Base-by-base conservation (phyloP, 2,113 vertebrate species). In the Oncorhynchus mykiss region DNA sequence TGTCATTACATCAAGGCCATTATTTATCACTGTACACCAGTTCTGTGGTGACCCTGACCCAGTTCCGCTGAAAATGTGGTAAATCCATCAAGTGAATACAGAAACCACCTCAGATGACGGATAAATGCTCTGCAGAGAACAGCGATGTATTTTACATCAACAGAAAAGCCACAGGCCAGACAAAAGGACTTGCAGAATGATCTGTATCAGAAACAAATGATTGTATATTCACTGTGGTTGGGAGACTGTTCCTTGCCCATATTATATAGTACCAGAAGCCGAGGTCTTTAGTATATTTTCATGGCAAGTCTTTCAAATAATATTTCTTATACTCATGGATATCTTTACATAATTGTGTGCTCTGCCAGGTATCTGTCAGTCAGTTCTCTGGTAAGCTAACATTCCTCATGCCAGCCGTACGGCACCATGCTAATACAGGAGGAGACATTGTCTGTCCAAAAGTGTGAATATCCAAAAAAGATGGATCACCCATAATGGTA, bases 101-200 rank as follows among this genome's bases (percentile, higher is more conserved):
- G 39, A 74, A 73, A 24, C 39, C 8, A 9, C 45, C 80, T 73
- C 75, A 77, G 76, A 89, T 76, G 89, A 87, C 71, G 73, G 75
- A 78, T 74, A 73, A 85, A 68, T 78, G 70, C 80, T 82, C 76
- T 80, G 84, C 67, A 76, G 81, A 86, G 34, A 66, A 75, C 68
- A 70, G 60, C 85, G 80, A 82, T 88, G 83, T 86, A 84, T 88
- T 88, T 88, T 74, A 73, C 75, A 89, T 90, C 77, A 83, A 59
- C 72, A 71, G 76, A 76, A 71, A 76, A 39, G 74, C 84, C 80
- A 60, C 83, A 83, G 74, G 66, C 70, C 65, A 51, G 49, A 16
- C 14, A 51, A 76, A 81, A 83, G 74, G 75, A 83, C 73, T 89
- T 86, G 45, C 84, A 89, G 88, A 90, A 45, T 3, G 1, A 45